These are phyloP conservation scores for Penaeus vannamei DNA, from an alignment of 1,140 invertebrate species.

Conservation along the genomic window DNA sequence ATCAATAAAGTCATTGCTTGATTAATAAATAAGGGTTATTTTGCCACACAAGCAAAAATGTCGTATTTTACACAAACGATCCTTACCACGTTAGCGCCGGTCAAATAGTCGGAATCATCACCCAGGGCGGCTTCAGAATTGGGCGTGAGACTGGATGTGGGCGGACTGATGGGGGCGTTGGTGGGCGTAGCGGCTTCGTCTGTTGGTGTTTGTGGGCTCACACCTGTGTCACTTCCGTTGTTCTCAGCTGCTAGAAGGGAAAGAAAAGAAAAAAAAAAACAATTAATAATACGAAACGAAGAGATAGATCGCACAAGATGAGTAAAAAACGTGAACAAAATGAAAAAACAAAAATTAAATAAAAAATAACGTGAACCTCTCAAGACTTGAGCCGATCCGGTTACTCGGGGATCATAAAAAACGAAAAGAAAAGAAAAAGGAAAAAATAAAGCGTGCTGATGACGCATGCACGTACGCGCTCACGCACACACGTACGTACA, in stretches of 20 bases:
- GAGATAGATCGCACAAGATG: too few relatives aligned
- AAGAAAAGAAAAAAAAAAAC: background rate
- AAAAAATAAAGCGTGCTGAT: too few relatives aligned
- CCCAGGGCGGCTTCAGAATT: slow-evolving; percentile 45
- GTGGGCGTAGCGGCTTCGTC: slow-evolving; percentile 58
- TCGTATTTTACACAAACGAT: background rate
- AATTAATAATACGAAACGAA: background rate
- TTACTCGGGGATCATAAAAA: too few relatives aligned
- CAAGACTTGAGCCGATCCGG: too few relatives aligned
- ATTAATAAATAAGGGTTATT: too few relatives aligned
- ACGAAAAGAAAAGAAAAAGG: too few relatives aligned
- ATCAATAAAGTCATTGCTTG: too few relatives aligned
- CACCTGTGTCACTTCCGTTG: slow-evolving; percentile 51
- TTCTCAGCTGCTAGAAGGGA: slow-evolving; percentile 48
- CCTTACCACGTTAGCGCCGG: slow-evolving; percentile 62
- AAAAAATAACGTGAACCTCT: too few relatives aligned
- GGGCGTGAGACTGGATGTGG: slow-evolving; percentile 47
- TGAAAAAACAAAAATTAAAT: too few relatives aligned
- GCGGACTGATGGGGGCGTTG: slow-evolving; percentile 54
- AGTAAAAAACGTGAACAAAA: too few relatives aligned
- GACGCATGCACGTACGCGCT: background rate
- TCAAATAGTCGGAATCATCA: slow-evolving; percentile 58
- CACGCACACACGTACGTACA: slow-evolving; percentile 17
- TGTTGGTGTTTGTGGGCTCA: slow-evolving; percentile 51
- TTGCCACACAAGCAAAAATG: too few relatives aligned